Base-by-base conservation (phyloP, 1,140 invertebrate genomes). In the Lycorma delicatula region DNA sequence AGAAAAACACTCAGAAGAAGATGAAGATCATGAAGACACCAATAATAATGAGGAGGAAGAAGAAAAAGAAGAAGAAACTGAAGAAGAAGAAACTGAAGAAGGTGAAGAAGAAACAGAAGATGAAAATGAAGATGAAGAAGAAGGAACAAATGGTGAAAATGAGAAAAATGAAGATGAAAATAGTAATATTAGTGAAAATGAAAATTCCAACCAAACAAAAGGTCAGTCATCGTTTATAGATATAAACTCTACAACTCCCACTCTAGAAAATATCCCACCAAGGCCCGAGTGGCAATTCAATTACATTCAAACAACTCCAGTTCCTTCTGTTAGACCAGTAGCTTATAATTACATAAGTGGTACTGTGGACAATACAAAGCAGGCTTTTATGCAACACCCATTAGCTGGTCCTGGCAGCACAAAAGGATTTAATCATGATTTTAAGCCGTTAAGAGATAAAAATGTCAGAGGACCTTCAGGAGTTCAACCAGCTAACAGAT, bases 381-480 rank as follows among this genome's bases (percentile, higher is more conserved):
- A 44, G 23, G 2, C 5, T 4, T 44, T 44, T 22, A 44, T 44
- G 7, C 23, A 16, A 18, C 41, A 44, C 23, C 56, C 56, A 29
- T 31, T 57, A 23, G 56, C 56, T 11, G 56, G 56, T 13, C 47
- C 56, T 9, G 26, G 29, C 20, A 47, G 47, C 11, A 57, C 47
- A 3, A 50, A 31, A 51, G 56, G 56, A 4, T 57, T 57, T 28
- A 49, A 49, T 36, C 56, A 57, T 29, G 48, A 57, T 38, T 57
- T 57, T 28, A 50, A 22, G 38, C 41, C 48, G n/a, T n/a, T n/a
- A 16, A 57, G 56, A 57, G 56, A 47, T 12, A 13, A 13, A 7
- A n/a, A n/a, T 13, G 23, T 47, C 11, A 41, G 20, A 20, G 47
- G 47, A 18, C 25, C 25, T 49, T 34, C 27, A 9, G 38, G 25